A percentile compares a stretch with the other conserved stretches of the same genome.
Conservation (phyloP, 1,140 invertebrate genomes). For the Cotesia glomerata region DNA sequence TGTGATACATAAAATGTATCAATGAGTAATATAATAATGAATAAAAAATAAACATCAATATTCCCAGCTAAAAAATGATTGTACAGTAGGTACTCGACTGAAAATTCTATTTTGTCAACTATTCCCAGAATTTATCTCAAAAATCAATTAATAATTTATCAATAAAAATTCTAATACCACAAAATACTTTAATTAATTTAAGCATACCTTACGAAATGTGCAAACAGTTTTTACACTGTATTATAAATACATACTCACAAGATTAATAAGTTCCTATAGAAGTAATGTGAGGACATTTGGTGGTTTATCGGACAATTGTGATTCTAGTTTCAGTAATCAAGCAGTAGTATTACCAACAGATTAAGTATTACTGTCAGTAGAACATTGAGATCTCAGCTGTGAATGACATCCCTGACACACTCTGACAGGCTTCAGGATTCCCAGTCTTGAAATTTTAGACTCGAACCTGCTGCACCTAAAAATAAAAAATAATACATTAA, state of each 20-base stretch:
- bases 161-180: too few relatives aligned
- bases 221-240: neutral
- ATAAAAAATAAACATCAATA: neutral
- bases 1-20: conserved; percentile 3
- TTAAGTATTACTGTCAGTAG: conserved; percentile 50
- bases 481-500: conserved; percentile 19
- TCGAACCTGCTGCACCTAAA: conserved; percentile 89
- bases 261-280: neutral
- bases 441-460: conserved; percentile 88
- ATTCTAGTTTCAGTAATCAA: conserved; percentile 5
- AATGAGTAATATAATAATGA: neutral
- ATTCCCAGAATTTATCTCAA: too few relatives aligned
- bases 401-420: conserved; percentile 88
- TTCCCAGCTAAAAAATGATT: neutral
- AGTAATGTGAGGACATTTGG: neutral
- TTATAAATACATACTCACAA: neutral
- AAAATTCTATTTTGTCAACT: too few relatives aligned
- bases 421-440: conserved; percentile 88
- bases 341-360: conserved; percentile 12
- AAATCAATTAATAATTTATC: too few relatives aligned
- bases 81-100: too few relatives aligned
- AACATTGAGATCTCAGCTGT: conserved; percentile 57
- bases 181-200: too few relatives aligned
- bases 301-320: conserved; percentile 13
- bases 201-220: neutral